A percentile compares a stretch with the other conserved stretches of the same genome.
phyloP scores from a whole-genome alignment of 2,113 vertebrate species.

The Apus apus region DNA sequence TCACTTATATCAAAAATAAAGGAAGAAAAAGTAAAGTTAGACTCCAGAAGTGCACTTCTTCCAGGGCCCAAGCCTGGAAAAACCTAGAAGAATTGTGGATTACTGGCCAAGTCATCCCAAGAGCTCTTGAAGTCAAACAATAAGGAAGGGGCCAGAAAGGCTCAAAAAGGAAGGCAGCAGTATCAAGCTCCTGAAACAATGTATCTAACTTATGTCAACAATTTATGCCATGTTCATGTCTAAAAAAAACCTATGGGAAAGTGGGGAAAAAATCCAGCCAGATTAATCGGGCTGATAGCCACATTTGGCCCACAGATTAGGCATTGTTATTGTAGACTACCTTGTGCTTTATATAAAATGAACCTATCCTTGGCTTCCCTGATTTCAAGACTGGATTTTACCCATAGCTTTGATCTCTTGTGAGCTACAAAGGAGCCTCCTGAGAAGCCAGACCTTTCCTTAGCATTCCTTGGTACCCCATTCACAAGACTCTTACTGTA shows the following conservation, averaged over 20 bases:
- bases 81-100: not conserved
- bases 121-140: not conserved
- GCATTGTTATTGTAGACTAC: not conserved
- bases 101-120: not conserved
- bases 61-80: not conserved
- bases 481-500: not conserved
- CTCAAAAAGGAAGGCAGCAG: not conserved
- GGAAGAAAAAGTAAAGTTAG: not conserved
- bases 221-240: not conserved
- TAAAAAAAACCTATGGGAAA: not conserved
- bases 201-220: not conserved
- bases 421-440: not conserved
- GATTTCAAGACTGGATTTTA: not conserved
- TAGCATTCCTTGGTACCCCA: not conserved
- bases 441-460: not conserved
- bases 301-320: not conserved
- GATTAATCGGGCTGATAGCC: not conserved
- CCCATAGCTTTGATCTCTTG: not conserved
- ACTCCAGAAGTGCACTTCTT: not conserved
- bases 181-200: not conserved
- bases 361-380: not conserved
- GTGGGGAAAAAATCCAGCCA: not conserved
- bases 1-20: not conserved
- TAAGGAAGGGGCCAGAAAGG: not conserved
- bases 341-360: not conserved